phyloP scores from a whole-genome alignment of 2,113 vertebrate genomes.

The Psophia crepitans region DNA sequence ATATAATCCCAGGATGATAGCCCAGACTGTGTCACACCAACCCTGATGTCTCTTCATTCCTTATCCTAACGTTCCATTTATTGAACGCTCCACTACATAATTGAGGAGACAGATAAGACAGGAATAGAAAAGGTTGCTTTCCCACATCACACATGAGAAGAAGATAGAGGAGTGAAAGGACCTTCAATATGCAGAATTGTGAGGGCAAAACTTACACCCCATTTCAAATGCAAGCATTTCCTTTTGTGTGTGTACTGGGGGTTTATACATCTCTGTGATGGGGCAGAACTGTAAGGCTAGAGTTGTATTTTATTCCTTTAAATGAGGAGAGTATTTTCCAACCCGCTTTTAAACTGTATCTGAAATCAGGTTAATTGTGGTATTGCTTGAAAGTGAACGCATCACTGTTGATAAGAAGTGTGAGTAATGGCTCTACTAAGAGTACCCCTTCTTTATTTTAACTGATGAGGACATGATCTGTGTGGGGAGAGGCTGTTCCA shows the following conservation, averaged over 20 bases:
- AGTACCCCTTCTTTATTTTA: neutral
- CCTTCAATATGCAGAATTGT: neutral
- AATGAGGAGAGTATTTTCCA: neutral
- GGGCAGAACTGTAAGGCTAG: neutral
- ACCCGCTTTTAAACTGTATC: neutral
- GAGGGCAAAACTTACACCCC: neutral
- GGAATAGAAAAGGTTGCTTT: neutral
- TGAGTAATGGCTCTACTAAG: neutral
- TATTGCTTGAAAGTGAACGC: neutral
- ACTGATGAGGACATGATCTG: neutral
- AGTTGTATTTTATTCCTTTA: neutral
- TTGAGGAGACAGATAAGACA: neutral
- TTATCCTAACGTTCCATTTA: neutral
- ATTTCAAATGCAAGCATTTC: neutral
- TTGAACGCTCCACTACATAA: neutral
- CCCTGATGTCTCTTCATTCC: neutral
- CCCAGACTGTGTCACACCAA: neutral
- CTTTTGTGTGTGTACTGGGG: rapidly evolving
- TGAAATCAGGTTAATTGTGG: neutral
- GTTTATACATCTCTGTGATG: neutral
- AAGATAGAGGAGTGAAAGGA: neutral
- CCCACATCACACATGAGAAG: neutral
- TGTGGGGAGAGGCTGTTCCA: neutral
- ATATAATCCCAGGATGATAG: neutral
- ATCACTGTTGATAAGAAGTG: neutral